A percentile compares a stretch with the other conserved stretches of the same genome.
These are phyloP conservation scores for Mesorhabditis spiculigera DNA, from an alignment of 2,888 invertebrate genomes.

Conservation along the genomic window DNA sequence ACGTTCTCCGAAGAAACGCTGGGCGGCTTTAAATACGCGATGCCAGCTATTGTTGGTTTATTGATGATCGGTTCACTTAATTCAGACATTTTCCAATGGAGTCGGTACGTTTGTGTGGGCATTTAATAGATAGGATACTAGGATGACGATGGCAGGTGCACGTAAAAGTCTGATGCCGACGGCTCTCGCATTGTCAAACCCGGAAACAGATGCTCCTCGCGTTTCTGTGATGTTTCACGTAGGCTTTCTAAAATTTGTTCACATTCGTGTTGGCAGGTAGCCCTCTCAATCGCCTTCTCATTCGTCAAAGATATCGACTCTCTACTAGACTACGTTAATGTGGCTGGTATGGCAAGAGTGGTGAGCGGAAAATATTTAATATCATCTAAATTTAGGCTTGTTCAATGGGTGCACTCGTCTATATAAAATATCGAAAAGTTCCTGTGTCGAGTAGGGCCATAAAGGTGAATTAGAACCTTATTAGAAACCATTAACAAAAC, in stretches of 20 bases:
- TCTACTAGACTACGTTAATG: conserved; percentile 36
- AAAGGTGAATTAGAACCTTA: background rate
- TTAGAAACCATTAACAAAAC: background rate
- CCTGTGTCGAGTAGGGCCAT: background rate
- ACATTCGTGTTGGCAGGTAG: conserved; percentile 21
- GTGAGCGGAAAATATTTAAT: conserved; percentile 19
- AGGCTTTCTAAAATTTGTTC: conserved; percentile 3
- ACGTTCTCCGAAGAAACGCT: conserved; percentile 32
- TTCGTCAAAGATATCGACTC: conserved; percentile 33
- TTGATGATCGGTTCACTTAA: conserved; percentile 35
- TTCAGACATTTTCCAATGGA: conserved; percentile 35
- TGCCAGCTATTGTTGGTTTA: conserved; percentile 35
- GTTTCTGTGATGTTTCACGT: conserved; percentile 37
- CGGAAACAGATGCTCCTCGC: conserved; percentile 35
- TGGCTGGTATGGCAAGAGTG: conserved; percentile 21
- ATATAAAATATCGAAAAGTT: background rate
- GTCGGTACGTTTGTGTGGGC: conserved; percentile 17
- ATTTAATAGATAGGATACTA: conserved; percentile 7
- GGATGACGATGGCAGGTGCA: conserved; percentile 37
- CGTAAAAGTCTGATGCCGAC: conserved; percentile 37
- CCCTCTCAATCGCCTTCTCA: conserved; percentile 29
- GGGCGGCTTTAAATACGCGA: conserved; percentile 24
- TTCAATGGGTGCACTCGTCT: background rate
- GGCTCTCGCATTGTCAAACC: conserved; percentile 31
- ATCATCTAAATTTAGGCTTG: background rate